These are phyloP conservation scores for Saccostrea echinata DNA, from an alignment of 1,140 invertebrate species.

Conservation along the genomic window DNA sequence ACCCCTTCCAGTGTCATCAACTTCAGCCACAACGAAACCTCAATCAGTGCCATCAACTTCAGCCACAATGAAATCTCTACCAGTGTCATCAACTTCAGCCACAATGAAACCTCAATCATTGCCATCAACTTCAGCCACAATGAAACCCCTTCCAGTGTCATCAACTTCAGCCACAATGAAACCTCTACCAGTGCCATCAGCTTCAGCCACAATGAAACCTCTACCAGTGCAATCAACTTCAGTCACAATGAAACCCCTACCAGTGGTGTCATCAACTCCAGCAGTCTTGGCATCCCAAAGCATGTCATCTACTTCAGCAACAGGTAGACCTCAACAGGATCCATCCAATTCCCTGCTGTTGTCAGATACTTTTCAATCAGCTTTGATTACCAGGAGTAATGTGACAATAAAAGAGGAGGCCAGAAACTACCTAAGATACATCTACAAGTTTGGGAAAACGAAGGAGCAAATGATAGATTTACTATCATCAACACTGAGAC, in stretches of 20 bases:
- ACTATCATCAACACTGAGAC: not conserved
- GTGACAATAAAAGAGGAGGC: not conserved
- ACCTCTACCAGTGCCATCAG: not conserved
- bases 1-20: not conserved
- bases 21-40: not conserved
- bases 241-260: not conserved
- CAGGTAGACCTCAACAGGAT: not conserved
- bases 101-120: not conserved
- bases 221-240: not conserved
- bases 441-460: not conserved
- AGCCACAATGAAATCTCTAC: not conserved
- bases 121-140: not conserved
- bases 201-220: not conserved
- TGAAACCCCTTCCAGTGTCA: not conserved
- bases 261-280: not conserved
- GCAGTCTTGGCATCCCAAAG: not conserved
- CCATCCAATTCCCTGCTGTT: not conserved
- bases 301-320: not conserved
- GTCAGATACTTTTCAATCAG: not conserved
- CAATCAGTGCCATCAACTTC: not conserved
- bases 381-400: not conserved
- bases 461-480: not conserved
- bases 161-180: not conserved
- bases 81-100: not conserved
- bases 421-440: not conserved